Evolutionary conservation across 2,888 invertebrate genomes (phyloP).

Genomic region (Trachelus troglodyta): DNA sequence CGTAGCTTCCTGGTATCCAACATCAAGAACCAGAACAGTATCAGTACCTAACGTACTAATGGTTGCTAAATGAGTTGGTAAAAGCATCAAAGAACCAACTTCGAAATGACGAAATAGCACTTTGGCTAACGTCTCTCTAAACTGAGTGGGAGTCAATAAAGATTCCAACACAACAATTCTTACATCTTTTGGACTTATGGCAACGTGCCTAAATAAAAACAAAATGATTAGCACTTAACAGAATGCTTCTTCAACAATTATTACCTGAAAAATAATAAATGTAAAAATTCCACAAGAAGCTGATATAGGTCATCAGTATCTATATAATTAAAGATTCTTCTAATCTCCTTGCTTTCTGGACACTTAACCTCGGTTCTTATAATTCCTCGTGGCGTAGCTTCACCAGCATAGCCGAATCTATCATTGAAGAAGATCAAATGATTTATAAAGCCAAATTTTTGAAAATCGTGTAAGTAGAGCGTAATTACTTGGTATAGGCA

Average conservation of each 20-base stretch:
- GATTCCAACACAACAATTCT: constrained; percentile 94
- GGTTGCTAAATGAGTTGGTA: constrained; percentile 87
- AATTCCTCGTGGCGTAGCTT: constrained; percentile 88
- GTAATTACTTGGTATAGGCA: constrained; percentile 89
- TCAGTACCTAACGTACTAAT: constrained; percentile 85
- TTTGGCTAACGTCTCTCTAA: constrained; percentile 89
- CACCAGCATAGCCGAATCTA: constrained; percentile 93
- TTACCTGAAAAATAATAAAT: constrained; percentile 88
- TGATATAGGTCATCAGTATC: constrained; percentile 81
- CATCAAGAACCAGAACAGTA: constrained; percentile 86
- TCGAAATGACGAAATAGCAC: constrained; percentile 95
- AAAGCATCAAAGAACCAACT: constrained; percentile 79
- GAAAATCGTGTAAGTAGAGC: background rate
- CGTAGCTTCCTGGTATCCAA: constrained; percentile 87
- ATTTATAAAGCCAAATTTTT: background rate
- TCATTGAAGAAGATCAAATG: constrained; percentile 36
- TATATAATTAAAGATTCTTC: constrained; percentile 75
- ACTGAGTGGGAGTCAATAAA: constrained; percentile 81
- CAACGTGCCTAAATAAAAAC: constrained; percentile 75
- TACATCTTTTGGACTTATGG: constrained; percentile 93
- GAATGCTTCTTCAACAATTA: constrained; percentile 18
- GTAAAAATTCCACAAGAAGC: constrained; percentile 88
- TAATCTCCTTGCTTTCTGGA: constrained; percentile 71
- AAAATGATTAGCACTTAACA: background rate
- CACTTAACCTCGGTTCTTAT: constrained; percentile 82